Base-by-base conservation (phyloP, 2,888 invertebrate species). In the Synergus itoensis region DNA sequence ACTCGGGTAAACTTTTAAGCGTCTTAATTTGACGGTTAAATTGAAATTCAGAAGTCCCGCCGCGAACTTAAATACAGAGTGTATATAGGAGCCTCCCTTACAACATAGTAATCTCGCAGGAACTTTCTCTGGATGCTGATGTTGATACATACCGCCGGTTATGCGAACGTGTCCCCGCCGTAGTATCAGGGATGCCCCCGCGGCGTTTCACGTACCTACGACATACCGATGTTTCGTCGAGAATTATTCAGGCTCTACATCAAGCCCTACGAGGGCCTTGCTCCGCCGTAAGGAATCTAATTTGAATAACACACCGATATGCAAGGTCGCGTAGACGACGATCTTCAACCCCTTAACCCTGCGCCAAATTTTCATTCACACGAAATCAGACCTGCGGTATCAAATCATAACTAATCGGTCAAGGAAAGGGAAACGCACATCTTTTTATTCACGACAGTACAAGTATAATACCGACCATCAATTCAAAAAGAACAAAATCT, bases 211-310 rank as follows among this genome's bases (percentile, higher is more conserved):
- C 77, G 80, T 75, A 76, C 64, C 76, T 79, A 73, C 82, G 80
- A 80, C 79, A 78, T 81, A 81, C 77, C 77, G 62, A 64, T 76
- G 80, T 80, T 83, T 80, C 81, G 79, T 81, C 79, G 83, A 73
- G 80, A 83, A 83, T 82, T 81, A 82, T 81, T 80, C 78, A 53
- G 77, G 82, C 81, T 81, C 82, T 84, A 78, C 78, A 82, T 82
- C 82, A 80, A 82, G 78, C 79, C 82, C 80, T 53, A 79, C 62
- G 79, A 76, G 80, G 82, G 36, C 36, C 73, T 79, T 77, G 76
- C 80, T 78, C 76, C 60, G 81, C 82, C 81, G 81, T 82, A 82
- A 84, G 84, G 81, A 84, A 84, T 84, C 83, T 84, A 81, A 83
- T 84, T 84, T 84, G 82, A 82, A 84, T 82, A 82, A 82, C 80